These are phyloP conservation scores for Colletes collaris DNA, from an alignment of 2,888 invertebrate genomes.

Conservation along the genomic window DNA sequence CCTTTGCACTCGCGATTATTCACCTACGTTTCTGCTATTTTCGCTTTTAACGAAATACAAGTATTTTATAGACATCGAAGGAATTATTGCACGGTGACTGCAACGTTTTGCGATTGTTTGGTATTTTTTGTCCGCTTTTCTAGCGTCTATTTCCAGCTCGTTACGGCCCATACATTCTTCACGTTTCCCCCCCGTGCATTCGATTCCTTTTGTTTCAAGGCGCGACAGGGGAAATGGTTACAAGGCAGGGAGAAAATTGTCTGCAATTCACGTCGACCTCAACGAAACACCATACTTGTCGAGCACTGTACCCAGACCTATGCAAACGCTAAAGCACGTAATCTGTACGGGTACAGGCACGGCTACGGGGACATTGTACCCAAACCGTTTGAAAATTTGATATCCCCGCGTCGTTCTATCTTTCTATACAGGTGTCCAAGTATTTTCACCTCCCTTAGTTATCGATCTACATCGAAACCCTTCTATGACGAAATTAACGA, in stretches of 20 bases:
- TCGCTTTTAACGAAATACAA: not conserved
- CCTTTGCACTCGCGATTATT: too few relatives aligned
- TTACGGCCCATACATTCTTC: not conserved
- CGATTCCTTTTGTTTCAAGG: constrained; percentile 4
- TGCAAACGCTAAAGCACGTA: constrained; percentile 7
- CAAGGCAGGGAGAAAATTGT: constrained; percentile 36
- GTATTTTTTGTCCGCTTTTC: not conserved
- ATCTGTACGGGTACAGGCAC: not conserved
- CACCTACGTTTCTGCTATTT: too few relatives aligned
- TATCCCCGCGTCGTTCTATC: not conserved
- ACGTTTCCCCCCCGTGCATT: too few relatives aligned
- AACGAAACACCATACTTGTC: constrained; percentile 28
- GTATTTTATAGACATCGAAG: not conserved
- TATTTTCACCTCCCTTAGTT: not conserved
- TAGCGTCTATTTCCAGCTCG: not conserved
- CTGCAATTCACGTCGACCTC: constrained; percentile 23
- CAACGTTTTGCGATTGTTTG: too few relatives aligned
- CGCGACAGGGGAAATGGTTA: constrained; percentile 11
- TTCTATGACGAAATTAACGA: too few relatives aligned
- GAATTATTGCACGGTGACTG: too few relatives aligned
- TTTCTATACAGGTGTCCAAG: too few relatives aligned
- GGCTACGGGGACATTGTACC: constrained; percentile 37
- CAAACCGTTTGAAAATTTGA: constrained; percentile 41
- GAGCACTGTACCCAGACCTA: not conserved
- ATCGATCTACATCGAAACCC: not conserved